Evolutionary conservation across 2,113 vertebrate species (phyloP), one percentile per base, ranked within the genome.

Genomic region (Callopanchax toddi): DNA sequence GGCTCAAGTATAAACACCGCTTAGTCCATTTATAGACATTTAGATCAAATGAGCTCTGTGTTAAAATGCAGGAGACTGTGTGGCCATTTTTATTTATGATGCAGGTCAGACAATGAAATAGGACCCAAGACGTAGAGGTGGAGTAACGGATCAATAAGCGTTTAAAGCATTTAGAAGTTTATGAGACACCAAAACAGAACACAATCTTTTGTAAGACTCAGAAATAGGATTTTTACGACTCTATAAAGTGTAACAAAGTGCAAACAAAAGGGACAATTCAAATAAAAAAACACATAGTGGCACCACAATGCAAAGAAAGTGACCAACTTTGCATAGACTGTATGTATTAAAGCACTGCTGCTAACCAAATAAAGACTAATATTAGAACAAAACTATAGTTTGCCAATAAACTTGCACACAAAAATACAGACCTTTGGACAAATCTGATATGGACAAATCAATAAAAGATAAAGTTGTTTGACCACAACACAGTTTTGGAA

Each of bases 101-200:
- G 29, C 21, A 51, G 45, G 53, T 29, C 29, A 58, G 29, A 58
- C 22, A 0, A 29, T 36, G 17, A 63, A 63, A 63, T 16, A 17
- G 5, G 42, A 55, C 26, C 18, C 3, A 13, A 36, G 26, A 58
- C 1, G 53, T 23, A 36, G 21, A 63, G 20, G 25, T 39, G 10
- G 40, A 36, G 50, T 22, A 36, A 64, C 21, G 26, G 36, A 49
- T 63, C 57, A 46, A 61, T 67, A 42, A 15, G 16, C 53, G 10
- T 40, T 56, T 40, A 40, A 43, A 58, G 48, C 13, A 54, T 69
- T 46, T 55, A 48, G 13, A 52, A 32, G 52, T 34, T 46, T 11
- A 26, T 37, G 21, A 65, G 20, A 18, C 29, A 48, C 22, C n/a
- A 39, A 49, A 56, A 56, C 17, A 39, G 1, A 11, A 16, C 21